Evolutionary conservation across 1,140 invertebrate species (phyloP), one percentile per base, ranked within the genome.

Genomic region (Orius laevigatus): DNA sequence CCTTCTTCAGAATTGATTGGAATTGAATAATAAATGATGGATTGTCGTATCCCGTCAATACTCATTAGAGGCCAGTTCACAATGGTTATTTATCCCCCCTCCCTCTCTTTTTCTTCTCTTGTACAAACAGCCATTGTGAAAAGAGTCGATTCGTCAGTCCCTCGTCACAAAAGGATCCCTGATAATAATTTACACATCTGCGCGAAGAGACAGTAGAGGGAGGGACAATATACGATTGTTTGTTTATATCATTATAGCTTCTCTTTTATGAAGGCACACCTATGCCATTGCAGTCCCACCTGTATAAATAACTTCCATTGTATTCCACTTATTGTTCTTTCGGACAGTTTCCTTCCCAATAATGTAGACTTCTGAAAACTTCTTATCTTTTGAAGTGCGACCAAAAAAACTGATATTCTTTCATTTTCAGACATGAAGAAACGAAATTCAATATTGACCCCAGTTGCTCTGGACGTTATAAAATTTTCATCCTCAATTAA

Each of bases 141-240:
- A 45, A 25, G 25, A 45, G 25, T 18, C 43, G 40, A 42, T 42
- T 42, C 40, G 40, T 42, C 40, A 42, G 40, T 40, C 6, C 39
- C 15, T 15, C 39, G 39, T 4, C 18, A 11, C 12, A 42, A 12
- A 42, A 42, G 12, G 18, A 19, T 42, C 18, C 14, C 43, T 45
- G 43, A 45, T 45, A 32, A 45, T 45, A 45, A 45, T 45, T 45
- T 45, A 48, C 61, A 66, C 61, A 76, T 73, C 68, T 75, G 74
- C 50, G 68, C 67, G 50, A 71, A 68, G n/a, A n/a, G n/a, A n/a
- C n/a, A n/a, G 56, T 12, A 4, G 40, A 19, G 40, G 18, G 40
- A 11, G 10, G 11, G 12, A 42, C 39, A 40, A 42, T 16, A 19
- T 12, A 19, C 40, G 12, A 9, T 15, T 14, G 39, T 42, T 42